Percentiles rank a stretch among this genome's conserved stretches.
Conservation (phyloP, 2,797 vertebrate genomes). For the Acanthurus tractus region DNA sequence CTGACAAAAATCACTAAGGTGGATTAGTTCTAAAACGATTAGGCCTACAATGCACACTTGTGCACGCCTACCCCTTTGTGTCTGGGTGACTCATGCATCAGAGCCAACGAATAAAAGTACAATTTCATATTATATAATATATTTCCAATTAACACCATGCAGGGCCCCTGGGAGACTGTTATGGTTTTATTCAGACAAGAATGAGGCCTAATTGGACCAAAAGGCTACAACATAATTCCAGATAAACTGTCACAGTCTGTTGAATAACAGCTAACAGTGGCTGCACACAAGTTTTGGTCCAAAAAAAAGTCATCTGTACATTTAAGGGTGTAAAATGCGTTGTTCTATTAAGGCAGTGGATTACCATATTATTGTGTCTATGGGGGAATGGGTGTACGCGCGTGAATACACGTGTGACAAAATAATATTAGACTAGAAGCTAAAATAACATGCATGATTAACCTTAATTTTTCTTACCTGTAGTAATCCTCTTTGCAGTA, state of each 20-base stretch:
- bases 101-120: slow-evolving; percentile 7
- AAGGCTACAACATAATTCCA: slow-evolving; percentile 20
- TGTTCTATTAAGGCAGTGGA: background rate
- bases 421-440: background rate
- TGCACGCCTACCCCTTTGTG: slow-evolving; percentile 2
- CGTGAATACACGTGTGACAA: background rate
- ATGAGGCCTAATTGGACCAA: slow-evolving; percentile 33
- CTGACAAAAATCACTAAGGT: background rate
- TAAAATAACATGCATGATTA: background rate
- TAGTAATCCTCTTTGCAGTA: slow-evolving; percentile 99
- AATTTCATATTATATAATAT: slow-evolving; percentile 2
- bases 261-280: slow-evolving; percentile 14
- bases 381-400: background rate
- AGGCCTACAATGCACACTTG: background rate
- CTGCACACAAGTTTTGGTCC: background rate
- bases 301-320: background rate
- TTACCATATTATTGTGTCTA: background rate
- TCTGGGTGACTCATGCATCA: background rate
- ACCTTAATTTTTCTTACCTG: slow-evolving; percentile 89
- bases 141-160: slow-evolving; percentile 17
- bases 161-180: slow-evolving; percentile 16
- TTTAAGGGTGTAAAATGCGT: background rate
- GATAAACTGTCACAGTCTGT: slow-evolving; percentile 25
- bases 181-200: slow-evolving; percentile 27
- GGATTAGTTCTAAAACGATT: background rate